Conservation (phyloP, 2,888 invertebrate genomes). For the Teleogryllus oceanicus region DNA sequence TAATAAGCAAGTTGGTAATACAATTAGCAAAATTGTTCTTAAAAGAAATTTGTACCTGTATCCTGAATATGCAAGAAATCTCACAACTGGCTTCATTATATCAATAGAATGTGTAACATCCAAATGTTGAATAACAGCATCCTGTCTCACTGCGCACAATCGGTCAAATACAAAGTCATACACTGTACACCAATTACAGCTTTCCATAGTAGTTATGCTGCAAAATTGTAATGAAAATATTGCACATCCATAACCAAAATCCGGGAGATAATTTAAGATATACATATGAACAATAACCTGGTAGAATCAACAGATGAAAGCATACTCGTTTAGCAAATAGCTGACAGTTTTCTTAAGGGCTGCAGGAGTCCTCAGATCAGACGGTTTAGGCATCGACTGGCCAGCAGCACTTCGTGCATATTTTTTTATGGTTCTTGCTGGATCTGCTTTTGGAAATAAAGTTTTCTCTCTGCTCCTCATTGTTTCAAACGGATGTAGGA, state of each 20-base stretch:
- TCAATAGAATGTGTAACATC: conserved; percentile 52
- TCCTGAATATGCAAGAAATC: conserved; percentile 68
- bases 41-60: conserved; percentile 56
- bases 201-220: conserved; percentile 47
- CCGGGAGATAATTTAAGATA: background rate
- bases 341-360: background rate
- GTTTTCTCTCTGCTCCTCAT: background rate
- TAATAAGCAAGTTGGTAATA: no score
- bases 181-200: conserved; percentile 53
- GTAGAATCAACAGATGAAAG: background rate
- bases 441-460: background rate
- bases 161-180: conserved; percentile 78
- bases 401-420: conserved; percentile 1
- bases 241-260: background rate
- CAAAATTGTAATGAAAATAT: conserved; percentile 35
- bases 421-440: background rate
- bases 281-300: background rate
- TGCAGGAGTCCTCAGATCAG: background rate
- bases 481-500: background rate
- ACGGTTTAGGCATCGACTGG: background rate
- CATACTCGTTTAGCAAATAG: background rate
- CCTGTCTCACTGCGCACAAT: conserved; percentile 71
- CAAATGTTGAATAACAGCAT: conserved; percentile 70
- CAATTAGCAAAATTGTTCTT: no score
- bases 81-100: conserved; percentile 69